Conservation (phyloP, 2,113 vertebrate species). For the Gobiocypris rarus region DNA sequence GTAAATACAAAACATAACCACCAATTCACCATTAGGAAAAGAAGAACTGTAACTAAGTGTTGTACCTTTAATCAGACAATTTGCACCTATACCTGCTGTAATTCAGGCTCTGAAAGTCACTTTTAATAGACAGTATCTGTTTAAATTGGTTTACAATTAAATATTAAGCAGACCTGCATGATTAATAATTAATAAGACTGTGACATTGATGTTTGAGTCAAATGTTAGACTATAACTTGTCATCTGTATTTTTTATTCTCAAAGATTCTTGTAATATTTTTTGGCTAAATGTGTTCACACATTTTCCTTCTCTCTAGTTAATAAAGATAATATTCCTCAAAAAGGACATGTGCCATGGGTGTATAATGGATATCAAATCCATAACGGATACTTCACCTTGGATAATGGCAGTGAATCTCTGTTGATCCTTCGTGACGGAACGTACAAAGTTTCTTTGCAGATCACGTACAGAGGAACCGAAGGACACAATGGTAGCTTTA, state of each 20-base stretch:
- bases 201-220: not conserved
- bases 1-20: not conserved
- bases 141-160: too few relatives aligned
- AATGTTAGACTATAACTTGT: not conserved
- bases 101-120: too few relatives aligned
- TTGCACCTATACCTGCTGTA: too few relatives aligned
- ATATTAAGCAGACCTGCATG: too few relatives aligned
- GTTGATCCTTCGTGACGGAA: slow-evolving; percentile 49
- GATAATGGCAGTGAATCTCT: slow-evolving; percentile 41
- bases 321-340: fast-evolving
- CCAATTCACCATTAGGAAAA: not conserved
- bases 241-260: not conserved
- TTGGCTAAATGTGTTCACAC: not conserved
- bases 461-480: slow-evolving; percentile 52
- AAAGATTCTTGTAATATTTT: not conserved
- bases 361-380: too few relatives aligned
- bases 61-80: not conserved
- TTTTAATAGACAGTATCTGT: too few relatives aligned
- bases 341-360: slow-evolving; percentile 50
- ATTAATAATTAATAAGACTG: too few relatives aligned
- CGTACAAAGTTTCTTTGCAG: slow-evolving; percentile 70
- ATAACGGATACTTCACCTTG: slow-evolving; percentile 47
- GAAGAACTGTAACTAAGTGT: not conserved
- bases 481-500: fast-evolving
- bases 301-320: not conserved